Percentiles rank a stretch among this genome's conserved stretches.
Conservation (phyloP, 64 coral and sea anemone species). For the Actinia tenebrosa region DNA sequence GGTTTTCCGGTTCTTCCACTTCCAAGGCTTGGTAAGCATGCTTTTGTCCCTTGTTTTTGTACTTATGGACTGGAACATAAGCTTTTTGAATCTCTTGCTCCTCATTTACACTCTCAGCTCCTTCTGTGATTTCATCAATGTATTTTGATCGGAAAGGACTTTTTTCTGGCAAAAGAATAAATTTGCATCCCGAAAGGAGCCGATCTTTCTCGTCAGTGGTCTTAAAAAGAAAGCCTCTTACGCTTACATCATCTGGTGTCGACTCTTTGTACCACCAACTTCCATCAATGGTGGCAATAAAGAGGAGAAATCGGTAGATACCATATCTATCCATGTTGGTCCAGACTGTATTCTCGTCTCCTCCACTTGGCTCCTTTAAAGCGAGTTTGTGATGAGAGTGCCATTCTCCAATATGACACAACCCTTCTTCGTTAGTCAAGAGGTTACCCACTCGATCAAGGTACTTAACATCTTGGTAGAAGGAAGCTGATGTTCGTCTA, state of each 20-base stretch:
- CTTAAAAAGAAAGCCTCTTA: background rate
- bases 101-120: background rate
- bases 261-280: background rate
- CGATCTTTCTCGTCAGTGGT: background rate
- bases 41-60: too few species aligned
- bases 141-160: background rate
- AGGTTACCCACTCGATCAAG: constrained; percentile 45
- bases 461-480: constrained; percentile 78
- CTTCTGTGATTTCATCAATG: background rate
- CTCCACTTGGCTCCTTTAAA: constrained; percentile 48
- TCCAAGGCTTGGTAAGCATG: too few species aligned
- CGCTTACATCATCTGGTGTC: background rate
- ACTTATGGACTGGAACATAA: background rate
- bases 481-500: constrained; percentile 22
- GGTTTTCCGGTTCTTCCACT: background rate
- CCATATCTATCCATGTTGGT: constrained; percentile 51
- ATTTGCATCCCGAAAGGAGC: background rate
- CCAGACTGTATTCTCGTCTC: constrained; percentile 62
- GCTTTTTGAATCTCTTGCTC: background rate
- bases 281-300: constrained; percentile 27
- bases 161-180: background rate
- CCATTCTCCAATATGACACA: constrained; percentile 89
- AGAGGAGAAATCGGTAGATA: constrained; percentile 45
- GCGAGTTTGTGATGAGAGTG: constrained; percentile 76
- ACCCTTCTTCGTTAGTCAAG: constrained; percentile 41